These are phyloP conservation scores for Mamestra configurata DNA, from an alignment of 1,140 invertebrate species.

Conservation along the genomic window DNA sequence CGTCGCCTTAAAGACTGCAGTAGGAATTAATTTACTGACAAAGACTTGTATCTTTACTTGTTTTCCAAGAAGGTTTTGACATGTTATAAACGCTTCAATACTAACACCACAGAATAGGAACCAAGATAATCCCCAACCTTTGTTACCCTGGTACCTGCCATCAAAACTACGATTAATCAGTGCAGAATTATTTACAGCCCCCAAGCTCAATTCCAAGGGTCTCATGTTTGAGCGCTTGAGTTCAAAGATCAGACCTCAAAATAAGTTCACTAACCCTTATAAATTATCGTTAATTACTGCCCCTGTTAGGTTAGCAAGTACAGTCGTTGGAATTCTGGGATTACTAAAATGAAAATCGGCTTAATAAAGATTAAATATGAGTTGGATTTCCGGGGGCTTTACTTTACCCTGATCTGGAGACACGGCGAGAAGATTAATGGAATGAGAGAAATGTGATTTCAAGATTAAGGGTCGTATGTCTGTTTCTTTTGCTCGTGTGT, in stretches of 20 bases:
- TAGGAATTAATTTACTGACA: no score
- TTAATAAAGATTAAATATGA: constrained; percentile 72
- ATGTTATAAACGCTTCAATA: background rate
- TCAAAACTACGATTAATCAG: constrained; percentile 22
- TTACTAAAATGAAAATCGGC: constrained; percentile 73
- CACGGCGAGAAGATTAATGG: constrained; percentile 31
- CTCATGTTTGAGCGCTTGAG: constrained; percentile 25
- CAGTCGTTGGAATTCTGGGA: constrained; percentile 63
- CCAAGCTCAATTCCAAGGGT: constrained; percentile 23
- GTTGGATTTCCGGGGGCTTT: constrained; percentile 57
- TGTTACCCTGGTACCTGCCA: background rate
- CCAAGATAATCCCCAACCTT: constrained; percentile 7
- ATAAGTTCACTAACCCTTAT: constrained; percentile 52
- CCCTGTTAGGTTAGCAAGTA: constrained; percentile 53
- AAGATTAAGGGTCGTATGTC: background rate
- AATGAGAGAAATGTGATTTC: constrained; percentile 3
- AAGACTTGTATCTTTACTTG: no score
- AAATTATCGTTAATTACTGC: constrained; percentile 64
- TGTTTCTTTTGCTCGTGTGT: background rate
- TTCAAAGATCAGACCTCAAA: constrained; percentile 44
- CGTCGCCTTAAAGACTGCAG: no score
- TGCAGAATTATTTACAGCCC: constrained; percentile 24
- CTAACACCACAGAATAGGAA: background rate
- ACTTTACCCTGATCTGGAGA: constrained; percentile 43
- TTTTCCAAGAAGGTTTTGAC: no score